Base-by-base conservation (phyloP, 2,888 invertebrate genomes). In the Minunthozetes semirufus region DNA sequence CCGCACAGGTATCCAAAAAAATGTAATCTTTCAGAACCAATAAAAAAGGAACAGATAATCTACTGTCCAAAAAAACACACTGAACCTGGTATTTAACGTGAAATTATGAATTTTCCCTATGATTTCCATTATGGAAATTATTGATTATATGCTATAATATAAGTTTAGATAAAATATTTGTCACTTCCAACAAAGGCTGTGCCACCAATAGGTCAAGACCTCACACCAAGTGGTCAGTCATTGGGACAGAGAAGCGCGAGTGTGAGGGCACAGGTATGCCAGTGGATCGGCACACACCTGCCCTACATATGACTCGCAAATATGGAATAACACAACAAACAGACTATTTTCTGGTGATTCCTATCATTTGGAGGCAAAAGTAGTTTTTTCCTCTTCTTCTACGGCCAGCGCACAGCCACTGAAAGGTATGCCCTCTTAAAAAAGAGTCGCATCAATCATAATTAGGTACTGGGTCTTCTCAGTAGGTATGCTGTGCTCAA, bases 131-230 rank as follows among this genome's bases (percentile, higher is more conserved):
- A n/a, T n/a, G n/a, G n/a, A n/a, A n/a, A n/a, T n/a, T n/a, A n/a
- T n/a, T n/a, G n/a, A n/a, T n/a, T n/a, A n/a, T n/a, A n/a, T n/a
- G n/a, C n/a, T n/a, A n/a, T n/a, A n/a, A n/a, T n/a, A n/a, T n/a
- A n/a, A n/a, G n/a, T n/a, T n/a, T n/a, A n/a, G n/a, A n/a, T 48
- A 15, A 48, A 48, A 48, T 48, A 48, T 53, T 53, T 53, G 53
- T 53, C 53, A 53, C 53, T 53, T 53, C 15, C n/a, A 19, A 53
- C 53, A 53, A 53, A 22, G 15, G 19, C 2, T 8, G n/a, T 8
- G 61, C 61, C n/a, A 61, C 33, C 61, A 61, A 61, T 61, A 61
- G 61, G 61, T 61, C 61, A 61, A 61, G 61, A 61, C 61, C 61
- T 61, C 61, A 61, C 61, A 33, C 61, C n/a, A n/a, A 29, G 61